Percentiles rank a stretch among this genome's conserved stretches.
phyloP scores from a whole-genome alignment of 2,888 invertebrate species.

The Sinohyriopsis cumingii region DNA sequence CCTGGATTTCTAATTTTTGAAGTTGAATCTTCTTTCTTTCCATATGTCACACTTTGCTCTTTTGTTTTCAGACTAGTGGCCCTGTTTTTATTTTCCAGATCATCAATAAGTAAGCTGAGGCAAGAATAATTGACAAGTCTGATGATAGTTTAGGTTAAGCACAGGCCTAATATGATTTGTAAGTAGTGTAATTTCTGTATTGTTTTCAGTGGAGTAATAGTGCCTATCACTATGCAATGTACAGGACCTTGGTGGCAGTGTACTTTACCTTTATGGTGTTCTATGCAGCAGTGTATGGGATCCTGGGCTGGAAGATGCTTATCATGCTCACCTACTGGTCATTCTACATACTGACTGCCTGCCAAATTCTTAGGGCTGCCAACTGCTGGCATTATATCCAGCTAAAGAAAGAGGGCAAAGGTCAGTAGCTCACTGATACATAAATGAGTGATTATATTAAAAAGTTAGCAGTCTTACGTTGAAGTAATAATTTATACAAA shows the following conservation, averaged over 20 bases:
- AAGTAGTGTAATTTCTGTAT: not conserved
- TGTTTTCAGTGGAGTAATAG: constrained; percentile 46
- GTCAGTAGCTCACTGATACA: constrained; percentile 8
- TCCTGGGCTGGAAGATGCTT: constrained; percentile 37
- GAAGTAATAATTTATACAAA: too few relatives aligned
- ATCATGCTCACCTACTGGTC: constrained; percentile 54
- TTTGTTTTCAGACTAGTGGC: too few relatives aligned
- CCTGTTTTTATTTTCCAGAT: too few relatives aligned
- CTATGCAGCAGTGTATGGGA: constrained; percentile 41
- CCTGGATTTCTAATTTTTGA: too few relatives aligned
- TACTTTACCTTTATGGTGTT: constrained; percentile 48
- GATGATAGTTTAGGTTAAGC: not conserved
- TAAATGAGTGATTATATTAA: too few relatives aligned
- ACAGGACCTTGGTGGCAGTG: constrained; percentile 38
- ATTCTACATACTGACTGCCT: constrained; percentile 37
- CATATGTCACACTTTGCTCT: too few relatives aligned
- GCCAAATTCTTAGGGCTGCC: constrained; percentile 41
- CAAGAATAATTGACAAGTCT: not conserved
- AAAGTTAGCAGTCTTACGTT: too few relatives aligned
- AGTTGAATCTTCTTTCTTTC: too few relatives aligned
- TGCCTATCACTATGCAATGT: constrained; percentile 43
- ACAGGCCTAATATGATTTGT: too few relatives aligned
- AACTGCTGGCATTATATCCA: constrained; percentile 45
- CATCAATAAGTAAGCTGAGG: too few relatives aligned
- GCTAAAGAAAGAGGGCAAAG: constrained; percentile 34